Evolutionary conservation across 2,797 vertebrate species (phyloP).

Genomic region (Pteronotus mesoamericanus): DNA sequence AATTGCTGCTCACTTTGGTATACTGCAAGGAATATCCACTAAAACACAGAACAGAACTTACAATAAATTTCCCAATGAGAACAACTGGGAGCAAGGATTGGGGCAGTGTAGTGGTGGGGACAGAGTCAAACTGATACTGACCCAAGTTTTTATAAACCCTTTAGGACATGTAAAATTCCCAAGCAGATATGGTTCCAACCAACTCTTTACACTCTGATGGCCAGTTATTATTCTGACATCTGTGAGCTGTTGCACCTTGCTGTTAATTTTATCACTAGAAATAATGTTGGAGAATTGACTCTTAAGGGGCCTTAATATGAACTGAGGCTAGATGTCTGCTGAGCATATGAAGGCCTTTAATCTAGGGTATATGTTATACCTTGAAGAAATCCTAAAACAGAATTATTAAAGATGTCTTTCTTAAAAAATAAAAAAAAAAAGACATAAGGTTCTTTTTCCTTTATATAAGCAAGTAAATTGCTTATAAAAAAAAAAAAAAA

Average conservation of each 20-base stretch:
- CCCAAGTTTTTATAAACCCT: conserved; percentile 5
- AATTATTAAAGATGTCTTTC: conserved; percentile 70
- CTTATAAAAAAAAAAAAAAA: not conserved
- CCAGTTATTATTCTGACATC: conserved; percentile 8
- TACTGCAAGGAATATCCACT: not conserved
- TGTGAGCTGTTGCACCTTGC: not conserved
- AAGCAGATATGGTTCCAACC: not conserved
- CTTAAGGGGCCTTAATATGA: conserved; percentile 43
- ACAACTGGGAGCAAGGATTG: not conserved
- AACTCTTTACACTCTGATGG: not conserved
- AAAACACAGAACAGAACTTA: not conserved
- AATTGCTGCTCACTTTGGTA: not conserved
- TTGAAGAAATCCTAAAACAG: conserved; percentile 67
- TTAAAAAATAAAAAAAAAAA: conserved; percentile 31
- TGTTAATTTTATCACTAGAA: conserved; percentile 44
- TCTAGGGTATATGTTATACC: conserved; percentile 51
- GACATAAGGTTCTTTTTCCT: not conserved
- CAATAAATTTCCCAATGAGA: conserved; percentile 20
- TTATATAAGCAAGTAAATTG: conserved; percentile 47
- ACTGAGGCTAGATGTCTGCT: conserved; percentile 46
- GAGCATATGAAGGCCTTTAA: conserved; percentile 60
- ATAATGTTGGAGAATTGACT: not conserved
- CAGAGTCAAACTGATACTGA: conserved; percentile 1
- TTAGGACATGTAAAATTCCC: not conserved
- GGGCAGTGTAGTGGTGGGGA: not conserved